These are phyloP conservation scores for Leptopilina syphax DNA, from an alignment of 2,888 invertebrate species.

Conservation along the genomic window DNA sequence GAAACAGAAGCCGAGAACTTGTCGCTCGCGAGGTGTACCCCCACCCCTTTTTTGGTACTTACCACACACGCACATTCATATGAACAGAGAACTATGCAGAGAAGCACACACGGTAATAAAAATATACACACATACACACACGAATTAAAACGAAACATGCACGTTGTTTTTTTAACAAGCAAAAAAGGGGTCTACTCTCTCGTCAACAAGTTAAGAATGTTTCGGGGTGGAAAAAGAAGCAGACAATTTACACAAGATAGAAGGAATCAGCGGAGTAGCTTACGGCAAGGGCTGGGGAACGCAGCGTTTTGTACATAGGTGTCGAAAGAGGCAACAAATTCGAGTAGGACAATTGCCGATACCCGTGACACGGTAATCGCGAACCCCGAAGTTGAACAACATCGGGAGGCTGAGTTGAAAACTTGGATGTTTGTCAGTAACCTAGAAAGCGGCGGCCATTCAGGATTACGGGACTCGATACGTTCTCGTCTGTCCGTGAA, in stretches of 20 bases:
- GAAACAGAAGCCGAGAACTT: conserved; percentile 38
- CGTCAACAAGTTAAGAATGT: conserved; percentile 21
- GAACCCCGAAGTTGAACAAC: conserved; percentile 58
- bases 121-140: conserved; percentile 37
- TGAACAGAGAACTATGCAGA: conserved; percentile 39
- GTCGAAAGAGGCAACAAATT: conserved; percentile 5
- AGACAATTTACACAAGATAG: not conserved
- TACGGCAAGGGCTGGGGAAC: conserved; percentile 36
- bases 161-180: not conserved
- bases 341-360: conserved; percentile 41
- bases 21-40: conserved; percentile 41
- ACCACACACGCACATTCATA: conserved; percentile 42
- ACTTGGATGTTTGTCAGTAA: conserved; percentile 68
- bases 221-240: conserved; percentile 1
- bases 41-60: conserved; percentile 45
- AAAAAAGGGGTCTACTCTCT: not conserved
- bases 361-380: conserved; percentile 59
- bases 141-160: conserved; percentile 25
- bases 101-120: conserved; percentile 41
- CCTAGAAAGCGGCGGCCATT: conserved; percentile 74
- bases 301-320: conserved; percentile 42
- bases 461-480: conserved; percentile 58
- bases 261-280: conserved; percentile 26
- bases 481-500: conserved; percentile 41
- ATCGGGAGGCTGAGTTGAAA: conserved; percentile 56